Evolutionary conservation across 1,140 invertebrate genomes (phyloP).

Genomic region (Tetramorium alpestre): DNA sequence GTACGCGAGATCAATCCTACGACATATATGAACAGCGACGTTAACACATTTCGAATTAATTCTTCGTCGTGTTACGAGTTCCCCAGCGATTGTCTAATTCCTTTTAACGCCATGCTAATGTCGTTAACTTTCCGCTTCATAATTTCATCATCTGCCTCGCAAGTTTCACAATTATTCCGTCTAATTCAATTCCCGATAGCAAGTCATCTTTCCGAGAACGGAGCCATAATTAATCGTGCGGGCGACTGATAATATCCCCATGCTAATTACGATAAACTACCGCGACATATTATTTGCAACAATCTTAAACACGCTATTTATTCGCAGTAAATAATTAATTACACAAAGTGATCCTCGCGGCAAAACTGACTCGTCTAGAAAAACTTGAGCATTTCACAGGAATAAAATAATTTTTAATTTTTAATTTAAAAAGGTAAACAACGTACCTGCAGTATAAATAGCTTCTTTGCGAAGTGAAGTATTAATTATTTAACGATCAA

Average conservation of each 20-base stretch:
- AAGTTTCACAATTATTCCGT: conserved; percentile 74
- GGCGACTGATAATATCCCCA: conserved; percentile 55
- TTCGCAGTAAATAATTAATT: conserved; percentile 27
- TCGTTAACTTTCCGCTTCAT: conserved; percentile 65
- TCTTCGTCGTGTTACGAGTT: conserved; percentile 69
- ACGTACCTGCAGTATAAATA: neutral
- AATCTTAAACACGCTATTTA: conserved; percentile 8
- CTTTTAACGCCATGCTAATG: conserved; percentile 69
- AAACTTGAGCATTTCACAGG: neutral
- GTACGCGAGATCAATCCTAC: conserved; percentile 66
- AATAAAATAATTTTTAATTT: neutral
- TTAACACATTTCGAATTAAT: conserved; percentile 73
- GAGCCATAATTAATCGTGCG: conserved; percentile 67
- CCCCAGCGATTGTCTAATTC: conserved; percentile 68
- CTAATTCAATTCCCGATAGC: conserved; percentile 66
- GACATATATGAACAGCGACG: conserved; percentile 57
- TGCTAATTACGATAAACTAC: conserved; percentile 64
- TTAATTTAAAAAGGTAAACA: neutral
- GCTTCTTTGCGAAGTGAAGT: neutral
- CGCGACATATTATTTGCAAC: conserved; percentile 23
- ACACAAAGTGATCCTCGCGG: too few species aligned
- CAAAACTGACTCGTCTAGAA: conserved; percentile 1
- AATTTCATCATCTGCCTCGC: conserved; percentile 72
- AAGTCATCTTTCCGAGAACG: conserved; percentile 64
- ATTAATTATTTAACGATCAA: neutral